A percentile compares a stretch with the other conserved stretches of the same genome.
Evolutionary conservation across 2,113 vertebrate species (phyloP).

Genomic region (Microtus richardsoni): DNA sequence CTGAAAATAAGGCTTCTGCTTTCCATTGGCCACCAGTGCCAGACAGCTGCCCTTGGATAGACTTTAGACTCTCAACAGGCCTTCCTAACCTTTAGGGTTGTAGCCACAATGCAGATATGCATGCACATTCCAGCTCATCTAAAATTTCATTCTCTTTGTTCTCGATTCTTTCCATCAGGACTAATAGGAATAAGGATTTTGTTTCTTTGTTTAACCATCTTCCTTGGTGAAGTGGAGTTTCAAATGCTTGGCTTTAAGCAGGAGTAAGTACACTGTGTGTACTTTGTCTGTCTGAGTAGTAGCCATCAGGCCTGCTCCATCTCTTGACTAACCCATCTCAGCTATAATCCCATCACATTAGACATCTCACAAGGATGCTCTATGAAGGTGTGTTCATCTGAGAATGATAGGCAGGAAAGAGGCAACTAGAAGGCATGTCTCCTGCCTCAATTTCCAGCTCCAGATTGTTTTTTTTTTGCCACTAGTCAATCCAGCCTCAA

Average conservation of each 20-base stretch:
- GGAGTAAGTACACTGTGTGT: rapidly evolving
- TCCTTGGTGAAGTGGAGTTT: background rate
- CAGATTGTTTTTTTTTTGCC: background rate
- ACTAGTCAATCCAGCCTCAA: background rate
- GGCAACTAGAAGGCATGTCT: background rate
- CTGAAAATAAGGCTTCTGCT: background rate
- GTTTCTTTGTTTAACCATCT: background rate
- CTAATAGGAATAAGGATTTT: background rate
- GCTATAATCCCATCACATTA: background rate
- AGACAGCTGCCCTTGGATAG: background rate
- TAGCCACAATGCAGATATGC: too few relatives aligned
- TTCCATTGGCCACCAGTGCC: background rate
- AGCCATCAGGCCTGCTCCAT: too few relatives aligned
- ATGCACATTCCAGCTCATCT: background rate
- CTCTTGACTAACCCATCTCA: background rate
- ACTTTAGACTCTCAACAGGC: background rate
- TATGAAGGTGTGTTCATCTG: background rate
- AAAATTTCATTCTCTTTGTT: background rate
- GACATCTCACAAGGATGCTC: background rate
- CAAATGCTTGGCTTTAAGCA: background rate
- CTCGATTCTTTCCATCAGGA: background rate
- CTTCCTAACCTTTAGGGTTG: background rate
- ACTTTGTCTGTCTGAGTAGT: rapidly evolving
- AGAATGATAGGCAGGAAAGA: background rate
- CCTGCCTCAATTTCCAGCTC: background rate